phyloP scores from a whole-genome alignment of 2,888 invertebrate genomes.

The Thera britannica region DNA sequence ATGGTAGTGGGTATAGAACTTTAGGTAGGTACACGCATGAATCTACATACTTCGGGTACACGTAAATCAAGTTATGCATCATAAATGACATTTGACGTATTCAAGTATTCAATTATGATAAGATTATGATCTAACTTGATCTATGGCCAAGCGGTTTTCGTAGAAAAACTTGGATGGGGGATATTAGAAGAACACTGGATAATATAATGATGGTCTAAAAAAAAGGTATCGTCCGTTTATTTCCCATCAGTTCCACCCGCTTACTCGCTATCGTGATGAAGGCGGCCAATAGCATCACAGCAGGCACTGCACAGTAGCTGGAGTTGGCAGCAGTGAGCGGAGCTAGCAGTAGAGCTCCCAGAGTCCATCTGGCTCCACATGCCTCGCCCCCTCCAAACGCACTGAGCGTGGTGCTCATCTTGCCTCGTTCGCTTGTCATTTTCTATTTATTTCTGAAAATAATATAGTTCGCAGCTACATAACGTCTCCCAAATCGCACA shows the following conservation, averaged over 20 bases:
- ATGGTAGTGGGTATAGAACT: too few relatives aligned
- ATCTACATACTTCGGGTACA: too few relatives aligned
- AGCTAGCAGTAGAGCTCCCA: slow-evolving; percentile 84
- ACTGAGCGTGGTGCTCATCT: slow-evolving; percentile 61
- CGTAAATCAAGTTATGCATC: too few relatives aligned
- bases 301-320: slow-evolving; percentile 84
- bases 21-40: too few relatives aligned
- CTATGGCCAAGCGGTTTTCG: too few relatives aligned
- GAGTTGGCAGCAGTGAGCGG: slow-evolving; percentile 86
- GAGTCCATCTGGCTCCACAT: slow-evolving; percentile 83
- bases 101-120: too few relatives aligned
- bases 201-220: too few relatives aligned
- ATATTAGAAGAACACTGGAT: too few relatives aligned
- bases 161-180: too few relatives aligned
- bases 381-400: slow-evolving; percentile 69
- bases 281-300: slow-evolving; percentile 80
- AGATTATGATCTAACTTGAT: too few relatives aligned
- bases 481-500: too few relatives aligned
- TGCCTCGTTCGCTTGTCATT: slow-evolving; percentile 60
- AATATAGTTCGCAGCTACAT: background rate
- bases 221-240: background rate
- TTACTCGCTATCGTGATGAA: slow-evolving; percentile 83
- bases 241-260: slow-evolving; percentile 24
- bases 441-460: slow-evolving; percentile 14
- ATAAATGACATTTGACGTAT: too few relatives aligned